Evolutionary conservation across 2,113 vertebrate species (phyloP), one percentile per base, ranked within the genome.

Genomic region (Rafetus swinhoei): DNA sequence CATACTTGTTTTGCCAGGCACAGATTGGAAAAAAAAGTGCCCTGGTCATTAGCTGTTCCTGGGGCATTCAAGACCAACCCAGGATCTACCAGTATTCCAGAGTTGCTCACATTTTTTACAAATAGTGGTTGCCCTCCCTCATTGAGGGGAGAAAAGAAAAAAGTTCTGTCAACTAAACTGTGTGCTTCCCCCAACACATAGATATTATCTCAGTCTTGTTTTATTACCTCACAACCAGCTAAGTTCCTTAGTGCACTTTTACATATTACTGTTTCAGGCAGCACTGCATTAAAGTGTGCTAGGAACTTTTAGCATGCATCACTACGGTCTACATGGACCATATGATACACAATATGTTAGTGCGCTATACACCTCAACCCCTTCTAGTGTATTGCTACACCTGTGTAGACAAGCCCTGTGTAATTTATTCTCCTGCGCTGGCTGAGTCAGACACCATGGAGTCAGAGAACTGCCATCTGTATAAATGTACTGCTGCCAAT

Each of bases 151-250:
- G 29, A 65, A 62, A 60, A 57, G 57, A 59, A 22, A 57, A 21
- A 52, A 62, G 54, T n/a, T 84, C 81, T 85, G 80, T 27, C 82
- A 88, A n/a, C 72, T 93, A 65, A 65, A 9, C 62, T 4, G 15
- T 32, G 29, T n/a, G 29, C 77, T 95, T 92, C 93, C 86, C 93
- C 80, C 62, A 95, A 9, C n/a, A 56, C 5, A 11, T 76, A 39
- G 39, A 60, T 56, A 85, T 95, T 95, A 89, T 96, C 95, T 87
- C 88, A 79, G 88, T 59, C 82, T 89, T 1, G 2, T 57, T 35
- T 14, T 54, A 88, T 86, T 4, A 11, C 8, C 56, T 92, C 84
- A 96, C 19, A 93, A 79, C 72, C 80, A 3, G 0, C 90, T 91
- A 2, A 65, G 15, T 32, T n/a, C 62, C 15, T 3, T 65, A 65